Evolutionary conservation across 2,113 vertebrate genomes (phyloP), one percentile per base, ranked within the genome.

Genomic region (Cyanistes caeruleus): DNA sequence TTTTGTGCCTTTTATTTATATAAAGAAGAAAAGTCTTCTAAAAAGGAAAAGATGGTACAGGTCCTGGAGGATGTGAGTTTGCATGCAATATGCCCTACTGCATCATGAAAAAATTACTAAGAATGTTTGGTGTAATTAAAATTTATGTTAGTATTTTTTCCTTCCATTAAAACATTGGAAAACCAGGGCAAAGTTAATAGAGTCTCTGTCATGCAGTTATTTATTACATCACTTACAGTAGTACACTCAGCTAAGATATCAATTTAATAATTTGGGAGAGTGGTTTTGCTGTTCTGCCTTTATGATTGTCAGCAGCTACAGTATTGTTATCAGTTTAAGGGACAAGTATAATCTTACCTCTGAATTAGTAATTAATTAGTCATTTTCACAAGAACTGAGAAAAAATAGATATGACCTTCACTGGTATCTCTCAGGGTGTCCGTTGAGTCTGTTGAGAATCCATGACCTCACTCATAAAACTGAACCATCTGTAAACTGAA

Each of bases 131-230:
- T 27, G 27, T 44, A 52, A 53, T 35, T 76, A 21, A 58, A 46
- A 59, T 70, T 55, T 58, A 28, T 63, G 3, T 17, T 12, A 35
- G 8, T 8, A 58, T 46, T 46, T 72, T 78, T 78, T 24, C 2
- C 31, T 58, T 75, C 17, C 2, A 17, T 52, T 84, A n/a, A 68
- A 77, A 64, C 4, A 18, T 6, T 48, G 17, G 30, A 82, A 67
- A 82, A 51, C 0, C 5, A 30, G 6, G 17, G 10, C 0, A 6
- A 74, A 81, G 25, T 2, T 80, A 76, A 76, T 16, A 44, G 2
- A 15, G 3, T 41, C 27, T 19, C 11, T 84, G 12, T 79, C 30
- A 79, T 37, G 11, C 9, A 75, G 13, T 13, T 83, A 59, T 79
- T 55, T 74, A 56, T 48, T 51, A 58, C 23, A 43, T 55, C 30